phyloP scores from a whole-genome alignment of 2,888 invertebrate species.

The Cerastoderma edule region DNA sequence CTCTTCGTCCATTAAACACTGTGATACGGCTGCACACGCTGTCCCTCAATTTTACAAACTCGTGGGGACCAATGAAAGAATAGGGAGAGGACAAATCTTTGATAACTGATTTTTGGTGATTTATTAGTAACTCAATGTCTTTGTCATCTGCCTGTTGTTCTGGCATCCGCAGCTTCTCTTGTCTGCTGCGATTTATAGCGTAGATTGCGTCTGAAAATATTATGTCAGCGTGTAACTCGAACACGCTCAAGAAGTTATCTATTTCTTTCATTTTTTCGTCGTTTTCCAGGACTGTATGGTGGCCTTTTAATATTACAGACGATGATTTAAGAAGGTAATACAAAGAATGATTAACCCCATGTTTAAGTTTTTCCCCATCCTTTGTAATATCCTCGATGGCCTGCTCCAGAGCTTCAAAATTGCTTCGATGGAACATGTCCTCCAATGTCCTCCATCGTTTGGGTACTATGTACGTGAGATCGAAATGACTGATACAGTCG shows the following conservation, averaged over 20 bases:
- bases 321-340: constrained; percentile 16
- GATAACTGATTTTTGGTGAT: constrained; percentile 19
- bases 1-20: constrained; percentile 54
- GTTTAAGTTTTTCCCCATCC: constrained; percentile 24
- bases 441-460: not conserved
- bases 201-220: constrained; percentile 34
- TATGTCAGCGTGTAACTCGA: not conserved
- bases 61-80: constrained; percentile 19
- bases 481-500: constrained; percentile 3
- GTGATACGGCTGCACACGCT: constrained; percentile 39
- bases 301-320: constrained; percentile 10
- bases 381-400: constrained; percentile 20
- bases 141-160: constrained; percentile 28
- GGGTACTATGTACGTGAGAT: not conserved
- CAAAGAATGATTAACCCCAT: constrained; percentile 23
- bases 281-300: not conserved
- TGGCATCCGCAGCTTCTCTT: constrained; percentile 33
- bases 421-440: constrained; percentile 14
- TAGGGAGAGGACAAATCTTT: constrained; percentile 17
- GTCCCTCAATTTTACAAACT: constrained; percentile 39
- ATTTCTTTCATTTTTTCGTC: constrained; percentile 12
- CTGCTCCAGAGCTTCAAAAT: constrained; percentile 14
- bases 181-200: constrained; percentile 18
- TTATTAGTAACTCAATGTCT: constrained; percentile 25
- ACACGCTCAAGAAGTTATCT: not conserved